Base-by-base conservation (phyloP, 2,113 vertebrate species). In the Desmodus rotundus region DNA sequence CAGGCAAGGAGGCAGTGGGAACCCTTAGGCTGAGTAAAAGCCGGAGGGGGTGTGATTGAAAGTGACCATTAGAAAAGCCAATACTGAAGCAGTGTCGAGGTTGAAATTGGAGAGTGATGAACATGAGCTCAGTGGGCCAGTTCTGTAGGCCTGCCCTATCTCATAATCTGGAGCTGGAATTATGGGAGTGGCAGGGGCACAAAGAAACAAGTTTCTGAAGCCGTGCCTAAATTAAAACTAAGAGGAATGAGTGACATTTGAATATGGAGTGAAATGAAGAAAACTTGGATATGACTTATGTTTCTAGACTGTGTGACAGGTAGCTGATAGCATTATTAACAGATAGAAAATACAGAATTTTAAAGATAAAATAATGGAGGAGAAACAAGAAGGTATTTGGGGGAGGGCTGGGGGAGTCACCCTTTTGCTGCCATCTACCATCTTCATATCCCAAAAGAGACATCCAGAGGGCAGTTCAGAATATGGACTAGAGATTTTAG, bases 101-200 rank as follows among this genome's bases (percentile, higher is more conserved):
- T 3, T 33, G 2, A 52, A 20, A 8, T 1, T 17, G 11, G 20
- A 84, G 2, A 28, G 15, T 2, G 10, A 58, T 33, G 36, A 26
- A 56, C 2, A 2, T 15, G n/a, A 3, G 31, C 31, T 2, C 28
- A 11, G 22, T 14, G 2, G 16, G 6, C 17, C 33, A 56, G 14
- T n/a, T 17, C 3, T 73, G 2, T 0, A 45, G 16, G 7, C 13
- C 8, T 6, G 36, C 22, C 12, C 6, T 20, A 54, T 11, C 1
- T 89, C 47, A 20, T 3, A 43, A 2, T 26, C 68, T n/a, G 43
- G 56, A 8, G 6, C 3, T 85, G 36, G 73, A 43, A 20, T 33
- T 52, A 11, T 26, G 67, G 31, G 8, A 36, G 22, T 38, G 38
- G 8, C 0, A 45, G 50, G n/a, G 13, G 26, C 9, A 41, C 73